Evolutionary conservation across 2,888 invertebrate genomes (phyloP).

Genomic region (Lordiphosa andalusiaca): DNA sequence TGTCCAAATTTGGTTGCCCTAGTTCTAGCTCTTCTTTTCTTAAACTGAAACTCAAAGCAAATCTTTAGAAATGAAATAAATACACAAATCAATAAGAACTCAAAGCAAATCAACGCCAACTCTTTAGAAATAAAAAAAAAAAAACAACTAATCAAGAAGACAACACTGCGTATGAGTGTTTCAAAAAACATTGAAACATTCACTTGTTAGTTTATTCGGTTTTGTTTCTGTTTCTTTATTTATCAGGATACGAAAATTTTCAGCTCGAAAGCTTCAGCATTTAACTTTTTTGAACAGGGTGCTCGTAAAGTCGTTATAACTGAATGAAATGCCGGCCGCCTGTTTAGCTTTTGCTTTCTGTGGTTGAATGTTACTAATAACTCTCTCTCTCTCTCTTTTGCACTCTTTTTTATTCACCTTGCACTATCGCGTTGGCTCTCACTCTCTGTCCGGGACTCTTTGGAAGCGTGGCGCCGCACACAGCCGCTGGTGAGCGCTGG

Average conservation of each 20-base stretch:
- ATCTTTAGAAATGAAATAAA: no score
- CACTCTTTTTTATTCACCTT: slow-evolving; percentile 6
- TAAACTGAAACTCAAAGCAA: no score
- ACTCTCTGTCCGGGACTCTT: slow-evolving; percentile 18
- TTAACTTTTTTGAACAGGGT: background rate
- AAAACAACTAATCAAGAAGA: no score
- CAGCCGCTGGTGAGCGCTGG: slow-evolving; percentile 31
- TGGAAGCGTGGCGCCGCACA: slow-evolving; percentile 19
- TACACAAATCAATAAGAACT: no score
- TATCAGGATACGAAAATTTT: no score
- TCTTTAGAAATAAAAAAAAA: no score
- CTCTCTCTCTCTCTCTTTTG: slow-evolving; percentile 10
- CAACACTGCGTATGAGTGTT: background rate
- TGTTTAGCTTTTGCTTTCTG: slow-evolving; percentile 43
- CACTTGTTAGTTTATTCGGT: background rate
- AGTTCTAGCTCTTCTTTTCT: no score
- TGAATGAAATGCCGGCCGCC: slow-evolving; percentile 13
- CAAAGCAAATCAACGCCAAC: no score
- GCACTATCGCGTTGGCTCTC: slow-evolving; percentile 7
- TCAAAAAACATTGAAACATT: background rate
- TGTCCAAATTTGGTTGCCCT: no score
- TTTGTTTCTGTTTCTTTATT: no score
- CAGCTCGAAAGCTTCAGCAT: no score
- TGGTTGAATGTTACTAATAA: slow-evolving; percentile 15
- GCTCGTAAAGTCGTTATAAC: background rate